These are phyloP conservation scores for Promerops cafer DNA, from an alignment of 2,113 vertebrate species.

Conservation along the genomic window DNA sequence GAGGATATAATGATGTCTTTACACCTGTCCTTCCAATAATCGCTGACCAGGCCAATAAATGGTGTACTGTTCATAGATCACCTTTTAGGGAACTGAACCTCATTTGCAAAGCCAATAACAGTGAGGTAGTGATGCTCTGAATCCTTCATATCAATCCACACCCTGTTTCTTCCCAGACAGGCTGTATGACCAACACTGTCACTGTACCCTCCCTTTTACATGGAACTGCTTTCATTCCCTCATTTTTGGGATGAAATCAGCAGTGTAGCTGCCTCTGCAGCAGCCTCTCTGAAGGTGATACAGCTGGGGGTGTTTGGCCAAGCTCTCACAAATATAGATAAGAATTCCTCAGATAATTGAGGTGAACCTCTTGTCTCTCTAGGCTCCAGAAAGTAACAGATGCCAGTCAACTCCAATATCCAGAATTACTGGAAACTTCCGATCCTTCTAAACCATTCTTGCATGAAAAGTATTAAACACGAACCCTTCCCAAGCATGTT, in stretches of 20 bases:
- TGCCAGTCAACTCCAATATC: not conserved
- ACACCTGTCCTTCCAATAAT: not conserved
- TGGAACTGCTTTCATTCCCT: not conserved
- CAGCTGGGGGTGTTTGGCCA: not conserved
- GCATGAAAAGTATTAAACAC: not conserved
- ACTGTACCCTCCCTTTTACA: not conserved
- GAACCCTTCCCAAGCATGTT: not conserved
- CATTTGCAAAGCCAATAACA: not conserved
- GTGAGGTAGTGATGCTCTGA: not conserved
- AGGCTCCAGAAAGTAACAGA: not conserved
- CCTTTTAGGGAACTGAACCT: not conserved
- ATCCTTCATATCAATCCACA: too few relatives aligned
- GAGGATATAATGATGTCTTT: not conserved
- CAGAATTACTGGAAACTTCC: not conserved
- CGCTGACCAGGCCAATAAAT: not conserved
- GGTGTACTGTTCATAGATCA: not conserved
- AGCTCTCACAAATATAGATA: rapidly evolving
- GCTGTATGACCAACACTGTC: not conserved
- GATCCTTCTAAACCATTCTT: not conserved
- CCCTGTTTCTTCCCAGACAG: not conserved
- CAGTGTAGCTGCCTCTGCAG: not conserved
- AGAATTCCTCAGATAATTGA: not conserved
- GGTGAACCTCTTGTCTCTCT: not conserved
- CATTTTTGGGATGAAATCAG: not conserved
- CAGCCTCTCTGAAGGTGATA: not conserved